Evolutionary conservation across 2,888 invertebrate species (phyloP).

Genomic region (Argyresthia albistria): DNA sequence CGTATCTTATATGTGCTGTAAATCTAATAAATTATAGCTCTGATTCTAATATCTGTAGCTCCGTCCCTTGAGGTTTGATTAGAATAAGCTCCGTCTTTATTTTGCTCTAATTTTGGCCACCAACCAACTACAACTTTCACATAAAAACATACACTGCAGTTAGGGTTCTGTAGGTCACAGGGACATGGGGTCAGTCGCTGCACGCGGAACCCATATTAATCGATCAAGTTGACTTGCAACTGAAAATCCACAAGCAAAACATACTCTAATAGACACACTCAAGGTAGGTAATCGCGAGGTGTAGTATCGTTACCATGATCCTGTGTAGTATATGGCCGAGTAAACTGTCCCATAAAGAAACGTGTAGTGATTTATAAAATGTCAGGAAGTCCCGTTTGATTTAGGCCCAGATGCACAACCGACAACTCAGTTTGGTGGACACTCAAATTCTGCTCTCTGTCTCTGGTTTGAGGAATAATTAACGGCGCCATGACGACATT

Average conservation of each 20-base stretch:
- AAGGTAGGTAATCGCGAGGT: background rate
- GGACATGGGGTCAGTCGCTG: slow-evolving; percentile 38
- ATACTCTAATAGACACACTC: background rate
- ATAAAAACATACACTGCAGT: slow-evolving; percentile 7
- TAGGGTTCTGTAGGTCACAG: slow-evolving; percentile 60
- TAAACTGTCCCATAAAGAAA: background rate
- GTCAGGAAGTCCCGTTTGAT: too few species aligned
- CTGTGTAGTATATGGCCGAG: background rate
- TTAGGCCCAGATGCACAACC: too few species aligned
- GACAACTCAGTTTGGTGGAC: too few species aligned
- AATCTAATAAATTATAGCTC: too few species aligned
- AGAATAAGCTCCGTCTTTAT: background rate
- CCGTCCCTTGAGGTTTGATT: background rate
- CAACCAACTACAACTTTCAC: slow-evolving; percentile 4
- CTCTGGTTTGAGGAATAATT: too few species aligned
- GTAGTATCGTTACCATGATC: background rate
- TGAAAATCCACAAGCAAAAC: background rate
- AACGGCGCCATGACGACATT: too few species aligned
- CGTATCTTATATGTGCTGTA: too few species aligned
- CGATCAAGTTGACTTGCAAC: slow-evolving; percentile 14
- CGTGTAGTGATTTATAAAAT: background rate
- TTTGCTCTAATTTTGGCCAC: background rate
- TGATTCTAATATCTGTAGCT: background rate
- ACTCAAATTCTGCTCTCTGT: too few species aligned
- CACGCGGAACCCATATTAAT: slow-evolving; percentile 47